Conservation (phyloP, 2,797 vertebrate genomes). For the Rhabdomys pumilio region DNA sequence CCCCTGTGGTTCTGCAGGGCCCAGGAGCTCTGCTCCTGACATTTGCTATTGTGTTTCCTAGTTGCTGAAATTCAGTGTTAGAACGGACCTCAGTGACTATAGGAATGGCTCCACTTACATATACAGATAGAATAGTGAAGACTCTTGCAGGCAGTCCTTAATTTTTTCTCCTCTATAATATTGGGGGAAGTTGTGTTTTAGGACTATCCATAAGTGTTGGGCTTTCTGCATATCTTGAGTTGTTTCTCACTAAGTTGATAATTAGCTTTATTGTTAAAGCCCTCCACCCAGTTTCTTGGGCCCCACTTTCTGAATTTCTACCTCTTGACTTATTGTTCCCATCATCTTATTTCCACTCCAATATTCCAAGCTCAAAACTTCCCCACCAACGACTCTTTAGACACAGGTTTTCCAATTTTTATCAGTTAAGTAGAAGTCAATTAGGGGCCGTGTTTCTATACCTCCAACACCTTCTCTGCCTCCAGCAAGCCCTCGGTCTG, state of each 20-base stretch:
- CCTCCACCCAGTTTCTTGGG: neutral
- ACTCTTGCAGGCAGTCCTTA: neutral
- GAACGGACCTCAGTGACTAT: neutral
- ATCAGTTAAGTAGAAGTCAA: neutral
- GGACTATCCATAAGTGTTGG: neutral
- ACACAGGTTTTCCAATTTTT: slow-evolving; percentile 1
- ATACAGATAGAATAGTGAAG: neutral
- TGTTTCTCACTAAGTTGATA: neutral
- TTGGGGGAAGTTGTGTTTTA: neutral
- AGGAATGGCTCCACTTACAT: neutral
- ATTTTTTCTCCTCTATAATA: neutral
- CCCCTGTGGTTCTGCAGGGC: neutral
- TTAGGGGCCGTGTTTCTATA: neutral
- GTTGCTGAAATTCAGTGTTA: neutral
- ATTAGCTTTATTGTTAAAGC: neutral
- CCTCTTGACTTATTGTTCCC: neutral
- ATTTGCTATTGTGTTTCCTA: neutral
- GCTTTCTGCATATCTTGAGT: neutral
- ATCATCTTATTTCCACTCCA: neutral
- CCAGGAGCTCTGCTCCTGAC: neutral
- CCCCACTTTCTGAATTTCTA: neutral
- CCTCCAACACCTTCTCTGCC: neutral
- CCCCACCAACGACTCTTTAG: neutral
- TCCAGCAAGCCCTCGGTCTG: neutral
- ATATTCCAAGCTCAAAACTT: neutral